Conservation (phyloP, 2,113 vertebrate species). For the Gallinago paraguaiae region DNA sequence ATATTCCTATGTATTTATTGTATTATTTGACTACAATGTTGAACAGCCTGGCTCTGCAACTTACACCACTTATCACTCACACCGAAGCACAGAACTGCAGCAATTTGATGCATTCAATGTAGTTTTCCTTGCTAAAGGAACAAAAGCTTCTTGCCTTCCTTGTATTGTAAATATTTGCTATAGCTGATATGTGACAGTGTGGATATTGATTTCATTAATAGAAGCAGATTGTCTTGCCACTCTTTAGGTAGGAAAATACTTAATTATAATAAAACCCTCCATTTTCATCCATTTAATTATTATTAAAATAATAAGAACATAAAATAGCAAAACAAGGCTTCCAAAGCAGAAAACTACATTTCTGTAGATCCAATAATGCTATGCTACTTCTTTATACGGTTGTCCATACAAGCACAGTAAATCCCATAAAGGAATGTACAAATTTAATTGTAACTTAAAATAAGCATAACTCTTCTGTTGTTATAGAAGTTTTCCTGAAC, state of each 20-base stretch:
- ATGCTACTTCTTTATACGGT: neutral
- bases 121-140: neutral
- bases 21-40: neutral
- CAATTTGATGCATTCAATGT: neutral
- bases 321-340: neutral
- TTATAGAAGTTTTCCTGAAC: neutral
- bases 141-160: neutral
- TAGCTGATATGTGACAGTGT: neutral
- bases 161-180: neutral
- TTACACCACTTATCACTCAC: neutral
- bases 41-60: neutral
- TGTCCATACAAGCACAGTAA: neutral
- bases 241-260: neutral
- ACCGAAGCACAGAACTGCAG: neutral
- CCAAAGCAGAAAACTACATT: neutral
- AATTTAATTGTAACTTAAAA: neutral
- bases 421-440: neutral
- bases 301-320: neutral
- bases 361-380: neutral
- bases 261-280: fast-evolving
- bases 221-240: neutral
- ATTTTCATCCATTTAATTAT: neutral
- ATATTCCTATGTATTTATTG: neutral
- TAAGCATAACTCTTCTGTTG: neutral
- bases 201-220: neutral